Percentiles rank a stretch among this genome's conserved stretches.
Evolutionary conservation across 35 echinoderm and acorn worm genomes (phyloP).

Genomic region (Heliocidaris tuberculata): DNA sequence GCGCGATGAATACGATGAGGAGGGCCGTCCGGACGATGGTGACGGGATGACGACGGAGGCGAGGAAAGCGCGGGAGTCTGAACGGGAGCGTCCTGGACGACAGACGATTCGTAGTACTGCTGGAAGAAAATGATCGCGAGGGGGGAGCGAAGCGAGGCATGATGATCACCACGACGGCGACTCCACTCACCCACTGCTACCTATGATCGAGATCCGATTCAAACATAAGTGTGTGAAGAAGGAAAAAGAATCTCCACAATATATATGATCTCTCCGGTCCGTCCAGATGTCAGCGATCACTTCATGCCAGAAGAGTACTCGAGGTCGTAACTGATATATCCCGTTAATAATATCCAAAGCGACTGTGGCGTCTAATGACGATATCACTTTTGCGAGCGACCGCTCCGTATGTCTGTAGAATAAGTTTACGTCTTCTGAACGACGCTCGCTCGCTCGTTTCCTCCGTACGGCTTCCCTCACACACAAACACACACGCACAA

Average conservation of each 20-base stretch:
- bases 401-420: not conserved
- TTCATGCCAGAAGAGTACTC: not conserved
- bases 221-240: slow-evolving; percentile 22
- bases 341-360: not conserved
- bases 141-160: not conserved
- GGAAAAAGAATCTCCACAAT: not conserved
- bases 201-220: not conserved
- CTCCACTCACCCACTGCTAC: slow-evolving; percentile 1
- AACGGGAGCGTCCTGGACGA: not conserved
- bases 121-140: not conserved
- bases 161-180: not conserved
- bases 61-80: not conserved
- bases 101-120: not conserved
- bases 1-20: slow-evolving; percentile 20
- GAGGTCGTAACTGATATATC: not conserved
- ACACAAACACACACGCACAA: not conserved
- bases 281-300: not conserved
- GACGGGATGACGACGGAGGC: slow-evolving; percentile 23
- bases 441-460: not conserved
- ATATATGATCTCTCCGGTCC: not conserved
- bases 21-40: slow-evolving; percentile 6
- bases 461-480: not conserved
- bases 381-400: not conserved
- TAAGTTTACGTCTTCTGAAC: not conserved
- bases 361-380: not conserved